phyloP scores from a whole-genome alignment of 2,797 vertebrate species.

The Silurus lanzhouensis region DNA sequence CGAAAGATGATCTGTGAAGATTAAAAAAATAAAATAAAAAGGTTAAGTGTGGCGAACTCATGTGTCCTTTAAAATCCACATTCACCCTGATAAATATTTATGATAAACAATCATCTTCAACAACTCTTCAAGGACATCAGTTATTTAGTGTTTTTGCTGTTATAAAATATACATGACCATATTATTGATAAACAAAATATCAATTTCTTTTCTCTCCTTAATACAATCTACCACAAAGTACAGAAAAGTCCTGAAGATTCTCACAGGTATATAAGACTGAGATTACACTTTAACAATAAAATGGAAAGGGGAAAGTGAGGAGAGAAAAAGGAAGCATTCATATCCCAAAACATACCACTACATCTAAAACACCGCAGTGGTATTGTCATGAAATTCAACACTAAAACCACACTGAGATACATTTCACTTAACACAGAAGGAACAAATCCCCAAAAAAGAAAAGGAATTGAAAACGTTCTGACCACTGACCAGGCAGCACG shows the following conservation, averaged over 20 bases:
- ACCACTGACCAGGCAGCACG: background rate
- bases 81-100: background rate
- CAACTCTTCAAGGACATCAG: background rate
- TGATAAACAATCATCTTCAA: background rate
- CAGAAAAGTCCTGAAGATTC: background rate
- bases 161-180: background rate
- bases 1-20: slow-evolving; percentile 90
- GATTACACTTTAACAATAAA: background rate
- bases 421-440: background rate
- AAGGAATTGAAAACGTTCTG: background rate
- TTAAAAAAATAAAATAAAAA: slow-evolving; percentile 26
- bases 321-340: slow-evolving; percentile 15
- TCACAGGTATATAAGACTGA: background rate
- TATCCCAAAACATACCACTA: background rate
- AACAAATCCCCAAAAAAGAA: background rate
- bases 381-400: background rate
- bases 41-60: background rate
- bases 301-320: background rate
- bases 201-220: background rate
- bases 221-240: background rate
- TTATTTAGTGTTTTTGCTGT: background rate
- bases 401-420: background rate
- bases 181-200: background rate
- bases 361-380: slow-evolving; percentile 9
- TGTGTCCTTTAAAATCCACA: background rate